Evolutionary conservation across 2,113 vertebrate genomes (phyloP), one percentile per base, ranked within the genome.

Genomic region (Eubucco bourcierii): DNA sequence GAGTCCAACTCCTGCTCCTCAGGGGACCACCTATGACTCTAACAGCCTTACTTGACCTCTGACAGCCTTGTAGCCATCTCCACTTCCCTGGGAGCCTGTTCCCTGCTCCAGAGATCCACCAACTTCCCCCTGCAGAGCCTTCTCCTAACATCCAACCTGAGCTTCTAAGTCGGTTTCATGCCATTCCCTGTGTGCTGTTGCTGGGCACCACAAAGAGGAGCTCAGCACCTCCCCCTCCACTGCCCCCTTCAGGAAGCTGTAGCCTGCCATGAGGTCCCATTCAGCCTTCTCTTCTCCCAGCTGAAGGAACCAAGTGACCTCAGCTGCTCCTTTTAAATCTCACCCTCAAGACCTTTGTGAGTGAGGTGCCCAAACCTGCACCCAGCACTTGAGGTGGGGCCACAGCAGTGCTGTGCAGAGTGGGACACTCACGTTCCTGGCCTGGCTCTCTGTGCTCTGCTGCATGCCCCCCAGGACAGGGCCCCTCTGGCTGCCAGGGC

Each of bases 311-410:
- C 58, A 47, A 70, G n/a, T 5, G 28, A 46, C 37, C 77, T 53
- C 77, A 81, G 77, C 31, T 1, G 12, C 53, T 88, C 70, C 46
- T 74, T 11, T 0, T 12, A 31, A 66, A 53, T 31, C 85, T 27
- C 37, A 44, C 14, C 70, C 77, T 44, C 0, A 5, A 59, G 53
- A 29, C 52, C 27, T 60, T 8, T 5, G 1, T 23, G 5, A 4
- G 1, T 1, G 63, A 46, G 64, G 47, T 0, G 1, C 63, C 56
- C 28, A 59, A 59, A 59, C 31, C 31, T 19, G 56, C 56, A 12
- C 11, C 34, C 59, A 33, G 50, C 21, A 23, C 50, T 52, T 23
- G 5, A 8, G 50, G 21, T 52, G 50, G 10, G 50, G 50, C 50
- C 50, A 24, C 50, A 52, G 50, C 50, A 52, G 21, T 52, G 50